Percentiles rank a stretch among this genome's conserved stretches.
phyloP scores from a whole-genome alignment of 2,888 invertebrate species.

The Saturnia pavonia region DNA sequence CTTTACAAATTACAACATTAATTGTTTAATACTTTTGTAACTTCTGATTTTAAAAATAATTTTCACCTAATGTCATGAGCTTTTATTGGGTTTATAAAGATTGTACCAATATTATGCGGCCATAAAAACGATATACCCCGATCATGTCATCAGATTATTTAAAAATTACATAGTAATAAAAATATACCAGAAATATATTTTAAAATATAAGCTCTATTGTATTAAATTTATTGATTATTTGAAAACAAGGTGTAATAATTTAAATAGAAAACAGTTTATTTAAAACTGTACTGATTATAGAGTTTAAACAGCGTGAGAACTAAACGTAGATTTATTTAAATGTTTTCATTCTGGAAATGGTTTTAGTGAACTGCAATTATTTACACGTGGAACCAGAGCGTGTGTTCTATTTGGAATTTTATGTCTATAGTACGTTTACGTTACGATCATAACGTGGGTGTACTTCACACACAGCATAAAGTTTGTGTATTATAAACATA shows the following conservation, averaged over 20 bases:
- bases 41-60: background rate
- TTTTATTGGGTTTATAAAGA: too few species aligned
- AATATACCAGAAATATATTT: background rate
- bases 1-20: background rate
- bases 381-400: background rate
- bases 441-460: constrained; percentile 4
- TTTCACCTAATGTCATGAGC: background rate
- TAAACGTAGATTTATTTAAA: background rate
- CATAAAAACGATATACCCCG: too few species aligned
- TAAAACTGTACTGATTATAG: background rate
- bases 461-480: background rate
- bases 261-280: background rate
- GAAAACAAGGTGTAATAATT: background rate
- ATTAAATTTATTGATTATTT: background rate
- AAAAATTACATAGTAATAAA: too few species aligned
- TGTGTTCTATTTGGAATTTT: constrained; percentile 5
- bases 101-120: too few species aligned
- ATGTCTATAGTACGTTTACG: constrained; percentile 7
- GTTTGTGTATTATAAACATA: background rate
- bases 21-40: background rate
- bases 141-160: background rate
- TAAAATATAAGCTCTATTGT: background rate
- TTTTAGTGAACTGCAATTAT: background rate
- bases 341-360: constrained; percentile 3
- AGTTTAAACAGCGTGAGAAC: background rate